Conservation (phyloP, 2,113 vertebrate species). For the Lepisosteus osseus region DNA sequence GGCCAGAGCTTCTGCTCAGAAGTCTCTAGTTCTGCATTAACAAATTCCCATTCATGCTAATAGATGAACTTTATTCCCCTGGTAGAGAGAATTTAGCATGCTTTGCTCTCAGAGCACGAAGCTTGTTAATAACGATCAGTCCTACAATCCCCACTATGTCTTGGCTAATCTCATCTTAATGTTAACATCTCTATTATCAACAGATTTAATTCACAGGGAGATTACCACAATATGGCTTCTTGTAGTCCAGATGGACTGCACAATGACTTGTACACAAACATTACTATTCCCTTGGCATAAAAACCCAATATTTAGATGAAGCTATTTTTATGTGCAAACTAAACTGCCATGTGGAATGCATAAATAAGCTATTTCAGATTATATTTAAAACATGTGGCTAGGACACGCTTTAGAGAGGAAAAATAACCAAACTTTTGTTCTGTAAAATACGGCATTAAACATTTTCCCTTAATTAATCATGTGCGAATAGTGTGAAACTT, state of each 20-base stretch:
- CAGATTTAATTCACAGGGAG: conserved; percentile 68
- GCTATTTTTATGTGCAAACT: too few relatives aligned
- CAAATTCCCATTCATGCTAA: conserved; percentile 18
- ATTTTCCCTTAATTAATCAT: conserved; percentile 43
- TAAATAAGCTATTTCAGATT: too few relatives aligned
- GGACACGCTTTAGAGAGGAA: too few relatives aligned
- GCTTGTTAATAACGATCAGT: conserved; percentile 61
- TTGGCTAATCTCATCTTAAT: conserved; percentile 73
- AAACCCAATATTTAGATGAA: not conserved
- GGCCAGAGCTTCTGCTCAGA: not conserved
- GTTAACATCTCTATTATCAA: conserved; percentile 75
- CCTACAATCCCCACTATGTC: conserved; percentile 45
- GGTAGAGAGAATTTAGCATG: conserved; percentile 48
- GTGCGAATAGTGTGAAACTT: not conserved
- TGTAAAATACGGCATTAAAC: too few relatives aligned
- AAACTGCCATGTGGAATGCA: too few relatives aligned
- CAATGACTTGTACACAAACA: conserved; percentile 13
- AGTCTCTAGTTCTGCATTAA: not conserved
- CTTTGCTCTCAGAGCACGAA: conserved; percentile 50
- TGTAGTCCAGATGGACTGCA: conserved; percentile 21
- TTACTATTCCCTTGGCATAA: conserved; percentile 6
- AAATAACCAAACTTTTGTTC: too few relatives aligned
- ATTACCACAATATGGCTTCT: conserved; percentile 68
- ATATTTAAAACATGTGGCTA: too few relatives aligned
- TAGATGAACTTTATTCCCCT: conserved; percentile 37